These are phyloP conservation scores for Ormyrus pomaceus DNA, from an alignment of 2,888 invertebrate genomes.

Conservation along the genomic window DNA sequence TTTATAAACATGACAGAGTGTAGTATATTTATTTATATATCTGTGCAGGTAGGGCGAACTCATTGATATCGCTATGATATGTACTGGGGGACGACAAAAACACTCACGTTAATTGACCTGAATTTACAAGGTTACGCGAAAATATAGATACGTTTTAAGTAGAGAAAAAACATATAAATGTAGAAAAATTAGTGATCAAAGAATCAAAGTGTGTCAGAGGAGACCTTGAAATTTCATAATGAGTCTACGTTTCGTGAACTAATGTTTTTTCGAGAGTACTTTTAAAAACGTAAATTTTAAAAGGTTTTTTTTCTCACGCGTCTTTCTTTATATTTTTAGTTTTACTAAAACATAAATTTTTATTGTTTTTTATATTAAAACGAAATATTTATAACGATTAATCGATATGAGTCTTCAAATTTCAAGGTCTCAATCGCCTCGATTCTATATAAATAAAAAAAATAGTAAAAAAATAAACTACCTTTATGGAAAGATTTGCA, in stretches of 20 bases:
- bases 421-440: conserved; percentile 51
- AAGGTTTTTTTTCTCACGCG: conserved; percentile 18
- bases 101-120: conserved; percentile 56
- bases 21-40: conserved; percentile 73
- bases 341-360: conserved; percentile 50
- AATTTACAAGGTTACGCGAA: conserved; percentile 66
- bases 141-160: conserved; percentile 62
- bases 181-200: conserved; percentile 51
- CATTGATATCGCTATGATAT: conserved; percentile 62
- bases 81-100: conserved; percentile 64
- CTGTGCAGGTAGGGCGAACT: conserved; percentile 69
- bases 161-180: conserved; percentile 54
- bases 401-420: conserved; percentile 41
- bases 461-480: conserved; percentile 43
- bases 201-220: conserved; percentile 42
- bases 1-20: conserved; percentile 74
- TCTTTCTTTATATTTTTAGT: conserved; percentile 44
- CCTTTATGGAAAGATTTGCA: conserved; percentile 48
- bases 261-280: conserved; percentile 37
- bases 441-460: conserved; percentile 46
- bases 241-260: conserved; percentile 1
- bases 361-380: conserved; percentile 53
- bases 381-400: conserved; percentile 17
- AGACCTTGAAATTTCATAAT: conserved; percentile 56
- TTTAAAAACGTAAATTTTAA: conserved; percentile 47